Evolutionary conservation across 2,797 vertebrate genomes (phyloP), one percentile per base, ranked within the genome.

Genomic region (Numenius phaeopus): DNA sequence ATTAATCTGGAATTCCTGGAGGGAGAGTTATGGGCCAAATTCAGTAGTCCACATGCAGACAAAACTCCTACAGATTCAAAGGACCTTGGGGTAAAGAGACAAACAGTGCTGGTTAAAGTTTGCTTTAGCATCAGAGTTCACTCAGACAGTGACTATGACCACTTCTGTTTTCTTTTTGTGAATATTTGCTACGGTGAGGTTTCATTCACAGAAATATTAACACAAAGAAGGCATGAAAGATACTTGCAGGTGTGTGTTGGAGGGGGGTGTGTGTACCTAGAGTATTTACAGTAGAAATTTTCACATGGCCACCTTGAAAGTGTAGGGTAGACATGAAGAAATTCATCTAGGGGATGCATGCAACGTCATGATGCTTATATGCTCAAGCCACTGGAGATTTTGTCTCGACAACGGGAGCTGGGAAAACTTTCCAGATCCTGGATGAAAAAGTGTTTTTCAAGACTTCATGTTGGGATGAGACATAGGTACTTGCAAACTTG

Each of bases 141-240:
- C 29, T 94, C 13, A 37, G 59, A 27, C 32, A n/a, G 15, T 46
- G 32, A 14, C 37, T 76, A 14, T 5, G 16, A 62, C 12, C 10
- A 46, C 5, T 47, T 79, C n/a, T 50, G 11, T 75, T 70, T 40
- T 72, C 21, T 75, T 90, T 89, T 32, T 27, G 29, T 64, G 77
- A 82, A 39, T 79, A 29, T 77, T 79, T 87, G 10, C 62, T 67
- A 32, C 30, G 42, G n/a, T 59, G 58, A 92, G 15, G 10, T 62
- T 82, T 88, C n/a, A 52, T 82, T 94, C 73, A 82, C 15, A 76
- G 62, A 82, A 94, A 76, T 39, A 76, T 59, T 72, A 3, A 24
- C 39, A 30, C 37, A 90, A 73, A 82, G 15, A 57, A 82, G 27
- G 4, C 2, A 42, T 19, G 46, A 77, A 78, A 57, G 5, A 23